A percentile compares a stretch with the other conserved stretches of the same genome.
phyloP scores from a whole-genome alignment of 2,888 invertebrate species.

The Melanotus villosus region DNA sequence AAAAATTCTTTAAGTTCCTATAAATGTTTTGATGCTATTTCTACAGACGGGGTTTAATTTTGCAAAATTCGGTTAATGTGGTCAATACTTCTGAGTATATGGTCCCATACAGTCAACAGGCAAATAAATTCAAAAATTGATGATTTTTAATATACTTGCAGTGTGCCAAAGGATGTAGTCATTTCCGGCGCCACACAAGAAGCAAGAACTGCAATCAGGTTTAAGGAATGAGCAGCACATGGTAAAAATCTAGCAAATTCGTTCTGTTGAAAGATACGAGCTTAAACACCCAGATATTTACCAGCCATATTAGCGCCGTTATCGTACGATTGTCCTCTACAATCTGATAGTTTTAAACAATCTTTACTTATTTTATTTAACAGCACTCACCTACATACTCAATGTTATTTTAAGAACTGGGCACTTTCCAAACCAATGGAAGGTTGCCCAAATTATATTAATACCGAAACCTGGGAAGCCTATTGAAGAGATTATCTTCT shows the following conservation, averaged over 20 bases:
- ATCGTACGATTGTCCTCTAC: conserved; percentile 55
- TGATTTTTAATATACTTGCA: conserved; percentile 38
- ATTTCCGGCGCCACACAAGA: conserved; percentile 52
- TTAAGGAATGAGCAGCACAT: conserved; percentile 56
- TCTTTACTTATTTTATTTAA: no score
- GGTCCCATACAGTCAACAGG: neutral
- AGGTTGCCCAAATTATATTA: no score
- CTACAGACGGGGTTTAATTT: neutral
- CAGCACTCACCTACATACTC: no score
- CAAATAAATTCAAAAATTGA: neutral
- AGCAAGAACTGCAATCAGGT: conserved; percentile 58
- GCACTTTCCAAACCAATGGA: no score
- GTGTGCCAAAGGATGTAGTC: conserved; percentile 52
- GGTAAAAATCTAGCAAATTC: conserved; percentile 57
- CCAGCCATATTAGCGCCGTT: conserved; percentile 59
- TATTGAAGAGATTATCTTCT: no score
- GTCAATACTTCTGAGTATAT: neutral
- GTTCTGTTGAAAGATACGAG: conserved; percentile 56
- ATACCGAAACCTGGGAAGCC: no score
- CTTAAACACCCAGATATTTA: conserved; percentile 57
- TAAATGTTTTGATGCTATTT: neutral
- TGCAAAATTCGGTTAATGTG: neutral
- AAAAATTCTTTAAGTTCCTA: neutral
- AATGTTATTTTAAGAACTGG: no score
- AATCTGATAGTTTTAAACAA: conserved; percentile 50